Percentiles rank a stretch among this genome's conserved stretches.
Conservation (phyloP, 2,888 invertebrate genomes). For the Xiphydria camelus region DNA sequence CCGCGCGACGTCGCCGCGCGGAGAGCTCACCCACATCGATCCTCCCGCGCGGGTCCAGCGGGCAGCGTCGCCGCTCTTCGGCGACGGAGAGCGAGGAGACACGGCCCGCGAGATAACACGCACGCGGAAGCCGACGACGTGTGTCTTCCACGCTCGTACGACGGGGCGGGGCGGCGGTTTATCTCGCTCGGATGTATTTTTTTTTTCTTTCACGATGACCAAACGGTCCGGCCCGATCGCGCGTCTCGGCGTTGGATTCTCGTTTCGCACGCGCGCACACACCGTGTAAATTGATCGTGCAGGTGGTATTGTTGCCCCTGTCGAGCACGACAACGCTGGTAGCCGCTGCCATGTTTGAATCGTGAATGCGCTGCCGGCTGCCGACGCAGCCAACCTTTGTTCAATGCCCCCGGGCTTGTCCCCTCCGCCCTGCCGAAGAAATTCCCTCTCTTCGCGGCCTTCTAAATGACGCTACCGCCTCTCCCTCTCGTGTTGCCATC, state of each 20-base stretch:
- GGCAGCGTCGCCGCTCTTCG: not conserved
- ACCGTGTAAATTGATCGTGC: conserved; percentile 96
- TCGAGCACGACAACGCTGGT: conserved; percentile 94
- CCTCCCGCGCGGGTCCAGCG: not conserved
- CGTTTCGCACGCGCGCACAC: conserved; percentile 49
- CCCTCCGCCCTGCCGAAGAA: too few relatives aligned
- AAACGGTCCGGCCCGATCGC: not conserved
- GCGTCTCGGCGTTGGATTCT: not conserved
- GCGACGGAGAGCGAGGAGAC: conserved; percentile 1
- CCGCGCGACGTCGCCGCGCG: not conserved
- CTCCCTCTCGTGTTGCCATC: too few relatives aligned
- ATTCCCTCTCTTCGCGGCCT: conserved; percentile 14
- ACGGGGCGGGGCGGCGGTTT: conserved; percentile 1
- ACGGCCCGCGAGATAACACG: conserved; percentile 1
- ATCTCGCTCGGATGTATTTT: not conserved
- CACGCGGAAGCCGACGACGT: not conserved
- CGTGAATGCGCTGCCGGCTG: conserved; percentile 52
- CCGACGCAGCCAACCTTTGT: conserved; percentile 48
- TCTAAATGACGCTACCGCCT: conserved; percentile 11
- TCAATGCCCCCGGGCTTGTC: conserved; percentile 39
- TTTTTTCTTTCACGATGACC: not conserved
- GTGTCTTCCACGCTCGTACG: not conserved
- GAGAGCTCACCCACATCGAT: conserved; percentile 1
- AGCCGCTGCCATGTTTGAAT: conserved; percentile 74
- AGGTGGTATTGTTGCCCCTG: conserved; percentile 95